A percentile compares a stretch with the other conserved stretches of the same genome.
phyloP scores from a whole-genome alignment of 37 sponge, comb jelly and placozoan genomes.

The Agelas oroides region DNA sequence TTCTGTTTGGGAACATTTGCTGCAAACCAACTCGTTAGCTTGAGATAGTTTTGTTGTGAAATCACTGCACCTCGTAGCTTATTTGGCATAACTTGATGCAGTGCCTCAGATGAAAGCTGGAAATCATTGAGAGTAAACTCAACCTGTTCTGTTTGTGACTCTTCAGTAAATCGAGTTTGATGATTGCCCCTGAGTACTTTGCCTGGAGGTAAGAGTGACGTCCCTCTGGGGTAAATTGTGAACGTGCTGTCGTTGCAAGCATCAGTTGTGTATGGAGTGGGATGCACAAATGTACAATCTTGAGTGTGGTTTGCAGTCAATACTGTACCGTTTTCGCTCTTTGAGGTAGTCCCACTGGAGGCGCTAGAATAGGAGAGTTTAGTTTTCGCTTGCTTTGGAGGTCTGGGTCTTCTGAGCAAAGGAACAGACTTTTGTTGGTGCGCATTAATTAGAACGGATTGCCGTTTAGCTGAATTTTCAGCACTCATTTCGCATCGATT shows the following conservation, averaged over 20 bases:
- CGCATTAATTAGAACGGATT: neutral
- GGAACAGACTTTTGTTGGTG: conserved; percentile 18
- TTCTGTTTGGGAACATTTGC: conserved; percentile 68
- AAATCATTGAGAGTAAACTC: conserved; percentile 33
- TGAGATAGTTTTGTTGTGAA: conserved; percentile 78
- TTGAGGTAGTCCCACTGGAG: neutral
- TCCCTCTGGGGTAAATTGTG: conserved; percentile 65
- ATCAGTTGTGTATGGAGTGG: neutral
- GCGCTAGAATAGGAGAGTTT: neutral
- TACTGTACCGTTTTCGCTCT: neutral
- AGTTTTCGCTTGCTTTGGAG: conserved; percentile 24
- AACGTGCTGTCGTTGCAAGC: neutral
- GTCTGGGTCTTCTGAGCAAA: conserved; percentile 60
- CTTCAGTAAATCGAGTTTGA: no score
- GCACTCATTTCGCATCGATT: neutral
- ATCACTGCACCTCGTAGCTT: neutral
- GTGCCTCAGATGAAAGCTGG: neutral
- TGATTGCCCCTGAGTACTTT: conserved; percentile 7
- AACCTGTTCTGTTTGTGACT: neutral
- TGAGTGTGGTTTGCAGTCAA: neutral
- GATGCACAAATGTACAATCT: neutral
- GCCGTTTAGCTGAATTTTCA: neutral
- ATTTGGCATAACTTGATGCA: neutral
- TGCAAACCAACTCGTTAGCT: conserved; percentile 83
- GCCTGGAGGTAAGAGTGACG: conserved; percentile 56